Percentiles rank a stretch among this genome's conserved stretches.
Conservation (phyloP, 2,888 invertebrate species). For the Drosophila vallismaia region DNA sequence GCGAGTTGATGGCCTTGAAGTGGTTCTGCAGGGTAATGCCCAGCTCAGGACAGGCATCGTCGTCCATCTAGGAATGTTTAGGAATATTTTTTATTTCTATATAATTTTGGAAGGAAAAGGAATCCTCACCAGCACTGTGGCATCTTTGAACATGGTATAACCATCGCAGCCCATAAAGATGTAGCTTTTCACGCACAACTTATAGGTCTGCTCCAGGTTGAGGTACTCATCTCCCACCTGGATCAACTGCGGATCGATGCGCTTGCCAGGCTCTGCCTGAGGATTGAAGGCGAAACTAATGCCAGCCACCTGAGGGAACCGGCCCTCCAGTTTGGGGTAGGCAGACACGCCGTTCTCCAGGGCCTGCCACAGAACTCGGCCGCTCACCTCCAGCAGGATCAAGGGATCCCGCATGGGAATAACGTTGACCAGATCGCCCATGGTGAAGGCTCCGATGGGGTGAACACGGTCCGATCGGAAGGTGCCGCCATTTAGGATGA, state of each 20-base stretch:
- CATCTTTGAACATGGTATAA: constrained; percentile 90
- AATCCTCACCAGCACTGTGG: constrained; percentile 88
- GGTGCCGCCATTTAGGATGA: constrained; percentile 91
- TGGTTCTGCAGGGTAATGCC: constrained; percentile 94
- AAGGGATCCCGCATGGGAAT: constrained; percentile 94
- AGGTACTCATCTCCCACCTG: constrained; percentile 94
- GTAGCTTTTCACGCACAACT: constrained; percentile 93
- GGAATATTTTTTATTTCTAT: background rate
- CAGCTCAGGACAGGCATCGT: constrained; percentile 93
- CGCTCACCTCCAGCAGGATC: constrained; percentile 90
- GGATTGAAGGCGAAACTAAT: constrained; percentile 91
- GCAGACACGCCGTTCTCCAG: constrained; percentile 94
- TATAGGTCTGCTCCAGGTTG: constrained; percentile 88
- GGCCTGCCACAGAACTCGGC: constrained; percentile 88
- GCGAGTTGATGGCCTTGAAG: constrained; percentile 93
- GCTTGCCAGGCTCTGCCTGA: constrained; percentile 87
- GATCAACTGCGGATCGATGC: constrained; percentile 89
- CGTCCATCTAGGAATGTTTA: constrained; percentile 86
- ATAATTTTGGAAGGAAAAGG: background rate
- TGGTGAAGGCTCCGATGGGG: constrained; percentile 92
- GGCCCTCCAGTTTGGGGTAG: constrained; percentile 94
- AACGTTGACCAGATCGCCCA: constrained; percentile 92
- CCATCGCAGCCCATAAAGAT: constrained; percentile 93
- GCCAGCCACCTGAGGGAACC: constrained; percentile 94
- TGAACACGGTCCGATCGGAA: constrained; percentile 86